phyloP scores from a whole-genome alignment of 2,113 vertebrate species.

The Camarhynchus parvulus region DNA sequence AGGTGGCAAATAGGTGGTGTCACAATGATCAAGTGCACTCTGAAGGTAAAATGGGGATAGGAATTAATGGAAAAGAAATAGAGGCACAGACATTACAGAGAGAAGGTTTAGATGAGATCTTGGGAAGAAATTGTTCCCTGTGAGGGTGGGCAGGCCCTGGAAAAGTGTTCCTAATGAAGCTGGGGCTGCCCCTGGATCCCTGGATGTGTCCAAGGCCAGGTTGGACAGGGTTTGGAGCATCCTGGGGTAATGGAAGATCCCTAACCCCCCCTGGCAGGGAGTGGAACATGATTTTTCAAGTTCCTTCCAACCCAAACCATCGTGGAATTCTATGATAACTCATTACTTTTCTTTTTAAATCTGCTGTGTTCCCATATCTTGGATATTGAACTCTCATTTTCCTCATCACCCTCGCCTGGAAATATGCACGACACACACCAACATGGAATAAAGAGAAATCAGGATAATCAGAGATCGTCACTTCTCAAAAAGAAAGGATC shows the following conservation, averaged over 20 bases:
- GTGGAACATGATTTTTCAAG: rapidly evolving
- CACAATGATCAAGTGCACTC: background rate
- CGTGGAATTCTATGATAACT: background rate
- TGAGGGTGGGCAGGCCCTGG: rapidly evolving
- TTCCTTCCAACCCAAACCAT: background rate
- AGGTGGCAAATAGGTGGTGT: background rate
- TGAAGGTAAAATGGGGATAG: background rate
- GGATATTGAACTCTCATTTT: background rate
- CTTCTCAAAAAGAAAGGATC: background rate
- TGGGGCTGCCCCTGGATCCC: background rate
- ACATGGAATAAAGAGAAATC: rapidly evolving
- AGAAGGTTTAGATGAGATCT: background rate
- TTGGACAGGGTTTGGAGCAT: rapidly evolving
- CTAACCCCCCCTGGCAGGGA: background rate
- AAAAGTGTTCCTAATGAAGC: background rate
- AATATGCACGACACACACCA: rapidly evolving
- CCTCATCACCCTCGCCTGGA: background rate
- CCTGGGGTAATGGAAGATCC: background rate
- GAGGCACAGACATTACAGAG: background rate
- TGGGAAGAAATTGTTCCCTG: background rate
- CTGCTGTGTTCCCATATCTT: rapidly evolving
- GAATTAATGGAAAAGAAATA: background rate
- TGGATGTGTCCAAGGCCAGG: background rate
- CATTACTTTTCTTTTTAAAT: background rate
- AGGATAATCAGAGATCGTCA: background rate